Evolutionary conservation across 2,113 vertebrate species (phyloP), one percentile per base, ranked within the genome.

Genomic region (Alethe castanea): DNA sequence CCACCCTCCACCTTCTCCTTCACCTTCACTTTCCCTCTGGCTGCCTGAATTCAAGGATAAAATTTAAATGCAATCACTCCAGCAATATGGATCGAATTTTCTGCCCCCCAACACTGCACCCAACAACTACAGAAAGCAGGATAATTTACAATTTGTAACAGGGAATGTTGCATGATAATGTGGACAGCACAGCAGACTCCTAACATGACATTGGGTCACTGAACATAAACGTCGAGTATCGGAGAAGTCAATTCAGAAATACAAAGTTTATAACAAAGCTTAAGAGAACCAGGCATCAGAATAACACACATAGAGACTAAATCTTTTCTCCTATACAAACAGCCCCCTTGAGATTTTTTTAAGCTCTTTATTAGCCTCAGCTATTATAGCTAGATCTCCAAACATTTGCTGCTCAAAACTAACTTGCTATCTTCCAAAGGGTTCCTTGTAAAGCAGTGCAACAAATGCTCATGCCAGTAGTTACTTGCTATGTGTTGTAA

Each of bases 221-320:
- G 48, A 94, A 53, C 11, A 57, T 17, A 88, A 86, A 94, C 45
- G 28, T 26, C 53, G 72, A 60, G 35, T 52, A 84, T 74, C 70
- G 72, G 91, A 90, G 65, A 72, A 77, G 45, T 86, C 45, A 40
- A 52, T 59, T 38, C 74, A 83, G 40, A 64, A 80, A 82, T 33
- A 72, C 81, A 88, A 96, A 96, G 78, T 81, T 82, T 89, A 71
- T 81, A 64, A 64, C 18, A 54, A 72, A 92, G 92, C 74, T 90
- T 95, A 96, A 90, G 54, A 71, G 72, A 92, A 74, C 29, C 59
- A 80, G 86, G 91, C 73, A 86, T 64, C 85, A 83, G 60, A 80
- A 59, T 82, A 97, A 90, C 72, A 90, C 52, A 77, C 72, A 70
- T 2, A 2, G 36, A 94, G 83, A 73, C 50, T 64, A 86, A 94